Conservation (phyloP, 92 coral and sea anemone genomes). For the Epizoanthus stellaris region DNA sequence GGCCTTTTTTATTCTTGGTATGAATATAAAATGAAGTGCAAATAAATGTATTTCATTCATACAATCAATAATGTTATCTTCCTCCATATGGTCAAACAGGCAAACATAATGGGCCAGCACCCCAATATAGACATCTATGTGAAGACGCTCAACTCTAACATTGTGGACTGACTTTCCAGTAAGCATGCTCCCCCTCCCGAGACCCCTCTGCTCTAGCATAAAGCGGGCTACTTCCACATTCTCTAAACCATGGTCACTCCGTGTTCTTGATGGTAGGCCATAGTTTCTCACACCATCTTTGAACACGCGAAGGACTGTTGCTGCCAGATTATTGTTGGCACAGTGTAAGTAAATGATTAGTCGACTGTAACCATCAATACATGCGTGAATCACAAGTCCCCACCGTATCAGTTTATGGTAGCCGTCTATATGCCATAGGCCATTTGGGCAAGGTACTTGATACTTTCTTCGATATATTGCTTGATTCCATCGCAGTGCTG, state of each 20-base stretch:
- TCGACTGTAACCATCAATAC: conserved; percentile 45
- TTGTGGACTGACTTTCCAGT: conserved; percentile 7
- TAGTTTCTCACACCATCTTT: conserved; percentile 1
- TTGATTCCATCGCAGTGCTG: conserved; percentile 32
- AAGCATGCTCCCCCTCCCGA: neutral
- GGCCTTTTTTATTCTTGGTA: neutral
- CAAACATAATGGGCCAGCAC: neutral
- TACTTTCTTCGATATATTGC: conserved; percentile 31
- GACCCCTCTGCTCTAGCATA: neutral
- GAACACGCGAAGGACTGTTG: conserved; percentile 12
- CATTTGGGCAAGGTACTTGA: conserved; percentile 33
- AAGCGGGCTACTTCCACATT: conserved; percentile 15
- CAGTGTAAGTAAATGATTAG: conserved; percentile 15
- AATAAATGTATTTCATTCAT: neutral
- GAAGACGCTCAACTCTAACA: neutral
- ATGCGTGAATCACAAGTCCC: conserved; percentile 35
- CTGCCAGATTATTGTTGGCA: conserved; percentile 41
- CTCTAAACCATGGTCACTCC: conserved; percentile 38
- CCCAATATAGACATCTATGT: neutral
- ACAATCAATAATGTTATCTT: neutral
- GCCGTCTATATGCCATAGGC: conserved; percentile 43
- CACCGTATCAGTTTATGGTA: conserved; percentile 32
- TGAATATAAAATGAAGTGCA: neutral
- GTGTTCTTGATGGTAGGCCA: conserved; percentile 32
- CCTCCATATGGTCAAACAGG: neutral